Evolutionary conservation across 2,113 vertebrate species (phyloP), one percentile per base, ranked within the genome.

Genomic region (Fulica atra): DNA sequence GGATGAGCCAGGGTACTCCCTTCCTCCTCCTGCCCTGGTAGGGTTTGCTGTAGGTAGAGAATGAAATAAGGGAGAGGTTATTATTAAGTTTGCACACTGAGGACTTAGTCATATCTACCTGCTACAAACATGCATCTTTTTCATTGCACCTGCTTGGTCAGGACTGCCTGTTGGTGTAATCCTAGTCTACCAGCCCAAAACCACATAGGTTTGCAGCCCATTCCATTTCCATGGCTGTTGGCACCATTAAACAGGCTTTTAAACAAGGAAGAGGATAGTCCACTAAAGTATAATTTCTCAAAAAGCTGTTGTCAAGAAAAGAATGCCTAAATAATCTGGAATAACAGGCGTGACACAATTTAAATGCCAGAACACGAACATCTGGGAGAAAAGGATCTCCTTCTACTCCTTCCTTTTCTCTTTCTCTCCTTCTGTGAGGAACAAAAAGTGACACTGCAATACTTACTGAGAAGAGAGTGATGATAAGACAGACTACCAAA

Each of bases 41-140:
- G 99, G 99, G 96, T 99, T 99, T 87, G 99, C 99, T 99, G 97
- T 94, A 92, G 94, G 79, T 50, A 96, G 87, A 96, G 3, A 97
- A 97, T 56, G 84, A 98, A 86, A 97, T 25, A 96, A 94, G 86
- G 71, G 82, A 95, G 88, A 66, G 72, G 95, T 97, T 93, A 97
- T 91, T 65, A 61, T 18, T 33, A 76, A 79, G 82, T 28, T 95
- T 68, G 38, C 38, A n/a, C 16, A 8, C 7, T 9, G 26, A 16
- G 65, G 28, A 87, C 36, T 46, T 84, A 42, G 13, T 77, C 59
- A 20, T 2, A 68, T 18, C 80, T 74, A 65, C 44, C 48, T 61
- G 61, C 78, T 70, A 69, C 18, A 0, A 28, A 16, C 71, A 68
- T 33, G 77, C 42, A 25, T 20, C 40, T 17, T 42, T 21, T 76